These are phyloP conservation scores for Halictus rubicundus DNA, from an alignment of 1,140 invertebrate species.

Conservation along the genomic window DNA sequence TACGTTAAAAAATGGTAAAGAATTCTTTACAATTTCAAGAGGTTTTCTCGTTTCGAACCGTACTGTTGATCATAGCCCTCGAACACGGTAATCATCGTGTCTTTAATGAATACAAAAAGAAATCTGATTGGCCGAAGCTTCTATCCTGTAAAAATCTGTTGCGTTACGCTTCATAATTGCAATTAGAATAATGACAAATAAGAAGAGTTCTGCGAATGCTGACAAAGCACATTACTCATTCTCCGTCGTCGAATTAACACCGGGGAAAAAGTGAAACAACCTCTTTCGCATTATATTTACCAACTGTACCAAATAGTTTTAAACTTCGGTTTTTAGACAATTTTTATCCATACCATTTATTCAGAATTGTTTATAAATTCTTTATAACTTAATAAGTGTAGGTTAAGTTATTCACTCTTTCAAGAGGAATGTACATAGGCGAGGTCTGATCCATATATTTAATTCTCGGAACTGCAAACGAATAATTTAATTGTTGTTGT, in stretches of 20 bases:
- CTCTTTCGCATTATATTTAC: background rate
- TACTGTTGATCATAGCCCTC: background rate
- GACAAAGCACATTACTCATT: slow-evolving; percentile 2
- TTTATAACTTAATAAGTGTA: too few relatives aligned
- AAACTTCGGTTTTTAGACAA: too few relatives aligned
- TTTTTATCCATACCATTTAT: too few relatives aligned
- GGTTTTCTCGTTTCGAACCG: background rate
- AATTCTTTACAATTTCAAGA: background rate
- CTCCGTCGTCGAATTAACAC: background rate
- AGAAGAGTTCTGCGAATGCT: background rate
- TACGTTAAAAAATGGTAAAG: background rate
- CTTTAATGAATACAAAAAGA: background rate
- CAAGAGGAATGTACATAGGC: too few relatives aligned
- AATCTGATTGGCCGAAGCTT: slow-evolving; percentile 4
- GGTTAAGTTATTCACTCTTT: too few relatives aligned
- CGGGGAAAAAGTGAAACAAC: background rate
- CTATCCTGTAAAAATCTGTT: background rate
- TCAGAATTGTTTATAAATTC: too few relatives aligned
- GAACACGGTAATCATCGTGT: background rate
- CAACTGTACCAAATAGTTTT: too few relatives aligned
- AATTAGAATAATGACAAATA: slow-evolving; percentile 10
- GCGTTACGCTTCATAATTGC: background rate
- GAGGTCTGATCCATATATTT: too few relatives aligned
- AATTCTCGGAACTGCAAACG: too few relatives aligned
- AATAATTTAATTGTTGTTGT: too few relatives aligned